Conservation (phyloP, 2,113 vertebrate genomes). For the Picathartes gymnocephalus region DNA sequence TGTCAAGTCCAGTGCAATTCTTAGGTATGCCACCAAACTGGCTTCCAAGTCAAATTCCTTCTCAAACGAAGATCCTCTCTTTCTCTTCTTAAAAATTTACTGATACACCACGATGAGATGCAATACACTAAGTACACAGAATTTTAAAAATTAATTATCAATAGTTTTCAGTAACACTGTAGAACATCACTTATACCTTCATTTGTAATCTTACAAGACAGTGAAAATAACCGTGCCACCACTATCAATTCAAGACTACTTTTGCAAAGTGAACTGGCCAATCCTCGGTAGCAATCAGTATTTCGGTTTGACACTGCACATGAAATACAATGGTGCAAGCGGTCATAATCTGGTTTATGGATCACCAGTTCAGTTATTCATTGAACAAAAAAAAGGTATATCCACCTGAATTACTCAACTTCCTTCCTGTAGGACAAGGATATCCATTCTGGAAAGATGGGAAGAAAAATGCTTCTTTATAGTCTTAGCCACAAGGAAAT, state of each 20-base stretch:
- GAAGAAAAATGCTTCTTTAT: not conserved
- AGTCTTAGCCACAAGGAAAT: not conserved
- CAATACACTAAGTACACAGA: not conserved
- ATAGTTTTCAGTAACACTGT: not conserved
- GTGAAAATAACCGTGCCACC: not conserved
- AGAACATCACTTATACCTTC: not conserved
- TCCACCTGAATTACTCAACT: not conserved
- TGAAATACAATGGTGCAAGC: not conserved
- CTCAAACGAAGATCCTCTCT: not conserved
- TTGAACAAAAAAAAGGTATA: not conserved
- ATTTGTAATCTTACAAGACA: not conserved
- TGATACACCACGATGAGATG: not conserved
- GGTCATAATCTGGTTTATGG: not conserved
- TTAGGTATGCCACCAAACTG: not conserved
- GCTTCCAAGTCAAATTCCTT: not conserved
- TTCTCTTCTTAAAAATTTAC: not conserved
- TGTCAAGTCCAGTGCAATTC: not conserved
- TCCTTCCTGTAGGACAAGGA: not conserved
- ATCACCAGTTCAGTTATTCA: not conserved
- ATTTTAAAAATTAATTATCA: not conserved
- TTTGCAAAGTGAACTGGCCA: not conserved
- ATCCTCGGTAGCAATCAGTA: not conserved
- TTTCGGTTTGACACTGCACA: not conserved
- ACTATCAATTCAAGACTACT: not conserved
- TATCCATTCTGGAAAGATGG: not conserved